Evolutionary conservation across 2,888 invertebrate genomes (phyloP), one percentile per base, ranked within the genome.

Genomic region (Julus scandinavius): DNA sequence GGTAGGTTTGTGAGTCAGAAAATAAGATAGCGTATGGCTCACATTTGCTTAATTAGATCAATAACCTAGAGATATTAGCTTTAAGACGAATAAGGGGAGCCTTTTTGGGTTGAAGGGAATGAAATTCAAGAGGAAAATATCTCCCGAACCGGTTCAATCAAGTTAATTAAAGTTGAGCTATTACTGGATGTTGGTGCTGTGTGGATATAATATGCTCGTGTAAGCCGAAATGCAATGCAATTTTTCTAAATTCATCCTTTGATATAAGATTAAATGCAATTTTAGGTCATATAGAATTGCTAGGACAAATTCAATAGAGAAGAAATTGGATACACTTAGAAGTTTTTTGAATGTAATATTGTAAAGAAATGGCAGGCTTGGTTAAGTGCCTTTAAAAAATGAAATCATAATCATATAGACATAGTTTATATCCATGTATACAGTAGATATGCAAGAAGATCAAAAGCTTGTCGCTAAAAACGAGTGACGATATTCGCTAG

Each of bases 111-210:
- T 45, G 58, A 17, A 15, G n/a, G 15, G n/a, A 58, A 58, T n/a
- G 58, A 58, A 45, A 58, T 58, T 58, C 17, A 17, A n/a, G 58
- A 58, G 17, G 58, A 45, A 45, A 45, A 45, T 45, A 7, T 45
- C 45, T 45, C n/a, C 7, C 45, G 45, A 7, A 45, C 45, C 45
- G 7, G 45, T 7, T 58, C 58, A n/a, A 58, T 58, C 58, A 58
- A 58, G 58, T 58, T 58, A 58, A 58, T 58, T 58, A 58, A 58
- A 58, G 58, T n/a, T 58, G 58, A 58, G n/a, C 58, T 58, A 58
- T 17, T n/a, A 58, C 58, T 13, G 54, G 17, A 17, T 13, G 54
- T 54, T 15, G 13, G 54, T 54, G 17, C 54, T 54, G 15, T 58
- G 17, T 1, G n/a, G 29, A 29, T 29, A 29, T n/a, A 4, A 58